Base-by-base conservation (phyloP, 2,797 vertebrate species). In the Thalassophryne amazonica region DNA sequence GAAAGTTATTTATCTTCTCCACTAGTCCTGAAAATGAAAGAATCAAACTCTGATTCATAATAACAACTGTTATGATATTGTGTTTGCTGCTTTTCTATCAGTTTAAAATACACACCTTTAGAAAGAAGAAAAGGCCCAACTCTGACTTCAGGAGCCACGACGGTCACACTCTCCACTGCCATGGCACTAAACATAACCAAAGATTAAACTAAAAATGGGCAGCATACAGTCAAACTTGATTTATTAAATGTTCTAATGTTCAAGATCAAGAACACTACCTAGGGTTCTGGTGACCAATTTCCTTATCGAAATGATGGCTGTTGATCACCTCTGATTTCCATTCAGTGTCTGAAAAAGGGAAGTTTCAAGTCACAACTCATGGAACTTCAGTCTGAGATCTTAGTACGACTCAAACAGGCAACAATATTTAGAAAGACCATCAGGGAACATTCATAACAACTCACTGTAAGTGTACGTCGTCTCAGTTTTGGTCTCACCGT, bases 201-300 rank as follows among this genome's bases (percentile, higher is more conserved):
- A 47, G 11, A 34, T 13, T 5, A 10, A 9, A 25, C 22, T 22
- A 4, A 34, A 40, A 5, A 21, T 12, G 1, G 25, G 7, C 15
- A 11, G 2, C 3, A 10, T 3, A n/a, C 5, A 12, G 12, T 42
- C n/a, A 30, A 24, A 46, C 6, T 43, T n/a, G n/a, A n/a, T n/a
- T n/a, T n/a, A n/a, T n/a, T n/a, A n/a, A n/a, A n/a, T n/a, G n/a
- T n/a, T n/a, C n/a, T n/a, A n/a, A n/a, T n/a, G n/a, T n/a, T n/a
- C n/a, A n/a, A n/a, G n/a, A n/a, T n/a, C n/a, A n/a, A n/a, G n/a
- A n/a, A n/a, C n/a, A n/a, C n/a, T 85, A 98, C 97, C 95, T 98
- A 0, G 97, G 97, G 59, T 98, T 99, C 66, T 93, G 93, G 69
- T 99, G 97, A 38, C 95, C 94, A 28, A 99, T 95, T 85, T 99